Evolutionary conservation across 2,888 invertebrate genomes (phyloP), one percentile per base, ranked within the genome.

Genomic region (Rhingia rostrata): DNA sequence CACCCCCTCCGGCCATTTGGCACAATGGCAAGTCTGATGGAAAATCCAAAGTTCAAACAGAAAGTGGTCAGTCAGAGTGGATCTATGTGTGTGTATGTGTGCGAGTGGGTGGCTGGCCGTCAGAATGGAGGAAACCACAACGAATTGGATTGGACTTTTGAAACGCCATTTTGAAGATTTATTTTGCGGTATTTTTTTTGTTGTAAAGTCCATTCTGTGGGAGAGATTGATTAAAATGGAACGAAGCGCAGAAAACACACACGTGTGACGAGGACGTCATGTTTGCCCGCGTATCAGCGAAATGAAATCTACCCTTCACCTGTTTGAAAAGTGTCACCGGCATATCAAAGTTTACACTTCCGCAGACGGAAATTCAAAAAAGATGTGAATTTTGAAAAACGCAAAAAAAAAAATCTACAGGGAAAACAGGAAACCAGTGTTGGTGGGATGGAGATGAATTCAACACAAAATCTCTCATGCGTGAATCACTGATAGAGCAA

Each of bases 11-110:
- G 30, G 64, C 63, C 79, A 56, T 61, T 64, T 49, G 49, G 61
- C 54, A 79, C 84, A 74, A 80, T 80, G 79, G 84, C 14, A 56
- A 81, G 72, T 81, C 85, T 85, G 85, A 77, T 77, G 77, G 85
- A 85, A 85, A 85, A 85, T 85, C 85, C 81, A 81, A 85, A 85
- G 81, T 85, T 85, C 85, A 85, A 85, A 85, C 81, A 85, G 81
- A 85, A 85, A 75, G 80, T 84, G 84, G 79, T 79, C 74, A 74
- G 69, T 51, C 79, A 56, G 74, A 60, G 69, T 22, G 58, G 63
- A 69, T 60, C 60, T 64, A 53, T 53, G 33, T 47, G 39, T 22
- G 6, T 6, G 2, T 6, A 12, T 14, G 37, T 43, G 5, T 4
- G 2, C 22, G n/a, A 45, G 10, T n/a, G n/a, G n/a, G n/a, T n/a